A percentile compares a stretch with the other conserved stretches of the same genome.
phyloP scores from a whole-genome alignment of 2,888 invertebrate genomes.

The Axea sp. region DNA sequence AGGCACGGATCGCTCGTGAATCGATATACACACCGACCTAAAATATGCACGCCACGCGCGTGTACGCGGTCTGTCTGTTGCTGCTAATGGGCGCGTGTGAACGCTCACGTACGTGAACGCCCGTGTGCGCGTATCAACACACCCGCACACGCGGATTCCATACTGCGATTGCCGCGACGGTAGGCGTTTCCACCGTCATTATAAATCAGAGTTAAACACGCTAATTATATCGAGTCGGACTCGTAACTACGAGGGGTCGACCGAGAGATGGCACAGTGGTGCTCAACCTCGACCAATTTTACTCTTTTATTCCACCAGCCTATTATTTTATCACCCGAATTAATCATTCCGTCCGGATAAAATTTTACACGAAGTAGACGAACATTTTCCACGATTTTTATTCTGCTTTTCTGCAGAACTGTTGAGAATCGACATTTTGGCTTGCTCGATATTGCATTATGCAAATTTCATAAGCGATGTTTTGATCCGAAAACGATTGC shows the following conservation, averaged over 20 bases:
- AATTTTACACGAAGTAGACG: too few relatives aligned
- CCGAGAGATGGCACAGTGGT: constrained; percentile 60
- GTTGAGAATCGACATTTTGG: too few relatives aligned
- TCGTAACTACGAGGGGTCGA: constrained; percentile 57
- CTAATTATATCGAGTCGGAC: constrained; percentile 73
- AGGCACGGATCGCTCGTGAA: constrained; percentile 46
- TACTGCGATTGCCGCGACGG: constrained; percentile 66
- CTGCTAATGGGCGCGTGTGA: constrained; percentile 25
- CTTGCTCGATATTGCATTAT: too few relatives aligned
- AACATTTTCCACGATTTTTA: too few relatives aligned
- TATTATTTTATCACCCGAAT: too few relatives aligned
- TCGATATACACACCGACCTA: constrained; percentile 19
- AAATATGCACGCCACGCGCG: constrained; percentile 51
- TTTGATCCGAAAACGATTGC: neutral
- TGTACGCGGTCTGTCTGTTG: constrained; percentile 30
- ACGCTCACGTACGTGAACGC: constrained; percentile 15
- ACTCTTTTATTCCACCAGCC: too few relatives aligned
- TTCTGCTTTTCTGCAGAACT: too few relatives aligned
- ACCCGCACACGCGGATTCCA: constrained; percentile 57
- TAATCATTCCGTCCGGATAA: too few relatives aligned
- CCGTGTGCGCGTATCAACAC: constrained; percentile 29
- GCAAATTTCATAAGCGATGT: too few relatives aligned
- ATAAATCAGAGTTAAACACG: constrained; percentile 77
- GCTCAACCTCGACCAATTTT: constrained; percentile 56
- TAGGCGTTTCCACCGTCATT: constrained; percentile 76